A percentile compares a stretch with the other conserved stretches of the same genome.
These are phyloP conservation scores for Mesocentrotus franciscanus DNA, from an alignment of 53 echinoderm and acorn worm genomes.

Conservation along the genomic window DNA sequence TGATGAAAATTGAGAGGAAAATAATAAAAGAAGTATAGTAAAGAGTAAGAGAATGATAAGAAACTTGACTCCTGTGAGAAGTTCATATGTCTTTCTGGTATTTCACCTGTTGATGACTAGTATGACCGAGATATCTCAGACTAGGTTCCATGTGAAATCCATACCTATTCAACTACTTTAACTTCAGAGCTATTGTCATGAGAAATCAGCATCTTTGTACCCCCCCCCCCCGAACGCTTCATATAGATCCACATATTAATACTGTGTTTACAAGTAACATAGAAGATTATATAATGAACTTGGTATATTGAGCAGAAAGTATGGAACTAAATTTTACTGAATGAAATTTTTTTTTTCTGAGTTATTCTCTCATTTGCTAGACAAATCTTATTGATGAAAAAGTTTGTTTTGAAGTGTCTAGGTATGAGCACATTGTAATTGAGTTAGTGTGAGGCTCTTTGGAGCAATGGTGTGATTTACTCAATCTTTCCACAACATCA, in stretches of 20 bases:
- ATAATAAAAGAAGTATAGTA: not conserved
- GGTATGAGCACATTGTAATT: not conserved
- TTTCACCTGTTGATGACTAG: not conserved
- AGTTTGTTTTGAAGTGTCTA: not conserved
- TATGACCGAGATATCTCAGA: not conserved
- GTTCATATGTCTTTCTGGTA: slow-evolving; percentile 16
- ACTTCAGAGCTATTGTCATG: no score
- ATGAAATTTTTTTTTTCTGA: not conserved
- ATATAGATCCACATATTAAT: no score
- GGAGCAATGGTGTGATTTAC: slow-evolving; percentile 13
- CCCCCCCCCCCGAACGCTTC: no score
- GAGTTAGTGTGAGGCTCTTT: not conserved
- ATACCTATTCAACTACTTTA: no score
- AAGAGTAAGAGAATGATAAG: not conserved
- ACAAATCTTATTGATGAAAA: not conserved
- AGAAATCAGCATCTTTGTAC: no score
- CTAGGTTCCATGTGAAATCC: not conserved
- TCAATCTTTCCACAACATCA: slow-evolving; percentile 48
- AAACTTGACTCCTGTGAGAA: not conserved
- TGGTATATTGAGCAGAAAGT: no score
- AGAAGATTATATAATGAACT: no score
- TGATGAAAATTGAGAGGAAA: slow-evolving; percentile 44
- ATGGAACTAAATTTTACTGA: no score
- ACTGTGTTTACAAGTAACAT: no score
- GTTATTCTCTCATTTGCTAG: not conserved